Conservation (phyloP, 2,113 vertebrate species). For the Laticauda laticaudata region DNA sequence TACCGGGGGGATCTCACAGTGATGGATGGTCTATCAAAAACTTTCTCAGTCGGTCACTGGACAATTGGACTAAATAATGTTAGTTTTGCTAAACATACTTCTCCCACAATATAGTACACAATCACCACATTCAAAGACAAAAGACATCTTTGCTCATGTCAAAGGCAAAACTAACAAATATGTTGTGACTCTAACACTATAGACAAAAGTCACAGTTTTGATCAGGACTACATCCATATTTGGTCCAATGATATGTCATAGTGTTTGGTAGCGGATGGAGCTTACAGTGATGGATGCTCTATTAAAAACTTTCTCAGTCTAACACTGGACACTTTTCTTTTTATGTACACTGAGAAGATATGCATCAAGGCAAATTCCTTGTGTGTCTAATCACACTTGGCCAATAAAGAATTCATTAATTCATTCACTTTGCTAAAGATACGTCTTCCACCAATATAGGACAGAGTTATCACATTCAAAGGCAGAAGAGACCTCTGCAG, state of each 20-base stretch:
- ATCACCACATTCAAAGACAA: background rate
- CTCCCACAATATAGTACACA: background rate
- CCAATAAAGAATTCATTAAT: too few relatives aligned
- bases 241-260: background rate
- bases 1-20: background rate
- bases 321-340: too few relatives aligned
- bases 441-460: background rate
- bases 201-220: background rate
- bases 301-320: background rate
- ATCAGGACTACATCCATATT: background rate
- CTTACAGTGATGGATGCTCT: background rate
- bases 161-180: background rate
- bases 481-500: background rate
- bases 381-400: too few relatives aligned
- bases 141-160: background rate
- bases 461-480: background rate
- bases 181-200: accelerated
- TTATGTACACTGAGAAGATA: too few relatives aligned
- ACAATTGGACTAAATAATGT: background rate
- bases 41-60: background rate
- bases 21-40: background rate
- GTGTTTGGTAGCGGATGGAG: background rate
- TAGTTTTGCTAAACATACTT: background rate
- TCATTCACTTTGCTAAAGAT: background rate
- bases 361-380: too few relatives aligned